Conservation (phyloP, 2,113 vertebrate genomes). For the Ceyx cyanopectus region DNA sequence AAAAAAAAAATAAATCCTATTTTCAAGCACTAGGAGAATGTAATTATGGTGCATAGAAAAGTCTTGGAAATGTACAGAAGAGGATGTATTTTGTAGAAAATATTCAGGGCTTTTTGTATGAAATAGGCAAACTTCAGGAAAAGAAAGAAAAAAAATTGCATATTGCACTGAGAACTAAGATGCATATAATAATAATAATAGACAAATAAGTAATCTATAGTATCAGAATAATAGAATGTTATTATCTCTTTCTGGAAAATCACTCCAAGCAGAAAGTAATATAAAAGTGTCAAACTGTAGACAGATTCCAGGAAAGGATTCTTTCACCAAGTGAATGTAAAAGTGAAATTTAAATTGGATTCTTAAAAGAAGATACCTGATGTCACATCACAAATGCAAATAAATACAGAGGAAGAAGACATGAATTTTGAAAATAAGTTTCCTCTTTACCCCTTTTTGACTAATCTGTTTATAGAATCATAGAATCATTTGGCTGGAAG, state of each 20-base stretch:
- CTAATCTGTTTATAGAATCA: neutral
- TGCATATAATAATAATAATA: neutral
- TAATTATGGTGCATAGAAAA: neutral
- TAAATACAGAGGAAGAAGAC: neutral
- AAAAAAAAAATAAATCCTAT: fast-evolving
- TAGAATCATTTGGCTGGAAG: no score
- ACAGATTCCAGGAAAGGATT: neutral
- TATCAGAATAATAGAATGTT: neutral
- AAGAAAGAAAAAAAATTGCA: neutral
- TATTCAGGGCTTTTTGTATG: neutral
- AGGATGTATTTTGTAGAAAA: fast-evolving
- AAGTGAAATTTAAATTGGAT: neutral
- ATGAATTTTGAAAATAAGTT: neutral
- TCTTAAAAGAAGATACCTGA: neutral
- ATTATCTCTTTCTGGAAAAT: neutral
- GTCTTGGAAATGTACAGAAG: neutral
- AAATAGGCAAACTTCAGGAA: neutral
- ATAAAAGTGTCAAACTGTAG: neutral
- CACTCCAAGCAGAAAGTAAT: neutral
- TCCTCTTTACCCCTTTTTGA: neutral
- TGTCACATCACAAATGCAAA: neutral
- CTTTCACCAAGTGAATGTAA: neutral
- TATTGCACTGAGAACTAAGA: neutral
- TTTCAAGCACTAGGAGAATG: fast-evolving
- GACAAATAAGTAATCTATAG: neutral